Evolutionary conservation across 2,113 vertebrate genomes (phyloP).

Genomic region (Cygnus buccinator): DNA sequence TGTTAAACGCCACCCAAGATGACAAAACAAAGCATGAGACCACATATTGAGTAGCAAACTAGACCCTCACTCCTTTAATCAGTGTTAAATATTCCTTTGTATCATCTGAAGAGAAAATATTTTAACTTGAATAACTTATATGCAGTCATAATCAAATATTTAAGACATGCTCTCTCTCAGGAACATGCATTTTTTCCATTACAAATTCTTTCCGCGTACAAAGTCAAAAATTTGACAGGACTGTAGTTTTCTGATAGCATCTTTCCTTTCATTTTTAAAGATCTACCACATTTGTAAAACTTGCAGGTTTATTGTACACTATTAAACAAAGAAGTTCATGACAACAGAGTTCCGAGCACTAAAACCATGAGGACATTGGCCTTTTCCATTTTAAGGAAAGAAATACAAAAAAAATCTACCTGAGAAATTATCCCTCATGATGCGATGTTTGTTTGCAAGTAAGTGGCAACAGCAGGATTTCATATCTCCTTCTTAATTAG

Average conservation of each 20-base stretch:
- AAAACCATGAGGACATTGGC: neutral
- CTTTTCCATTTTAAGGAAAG: neutral
- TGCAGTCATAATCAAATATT: neutral
- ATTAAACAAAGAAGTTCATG: neutral
- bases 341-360: neutral
- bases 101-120: neutral
- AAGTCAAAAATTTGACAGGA: neutral
- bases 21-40: conserved; percentile 2
- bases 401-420: neutral
- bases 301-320: neutral
- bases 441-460: neutral
- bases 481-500: neutral
- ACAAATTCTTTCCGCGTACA: neutral
- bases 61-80: neutral
- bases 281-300: neutral
- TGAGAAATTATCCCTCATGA: conserved; percentile 16
- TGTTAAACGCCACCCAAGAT: neutral
- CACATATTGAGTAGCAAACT: neutral
- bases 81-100: neutral
- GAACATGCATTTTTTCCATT: neutral
- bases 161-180: neutral
- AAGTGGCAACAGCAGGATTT: neutral
- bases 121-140: conserved; percentile 20
- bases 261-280: neutral
- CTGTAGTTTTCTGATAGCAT: neutral